Evolutionary conservation across 2,888 invertebrate species (phyloP), one percentile per base, ranked within the genome.

Genomic region (Limnephilus marmoratus): DNA sequence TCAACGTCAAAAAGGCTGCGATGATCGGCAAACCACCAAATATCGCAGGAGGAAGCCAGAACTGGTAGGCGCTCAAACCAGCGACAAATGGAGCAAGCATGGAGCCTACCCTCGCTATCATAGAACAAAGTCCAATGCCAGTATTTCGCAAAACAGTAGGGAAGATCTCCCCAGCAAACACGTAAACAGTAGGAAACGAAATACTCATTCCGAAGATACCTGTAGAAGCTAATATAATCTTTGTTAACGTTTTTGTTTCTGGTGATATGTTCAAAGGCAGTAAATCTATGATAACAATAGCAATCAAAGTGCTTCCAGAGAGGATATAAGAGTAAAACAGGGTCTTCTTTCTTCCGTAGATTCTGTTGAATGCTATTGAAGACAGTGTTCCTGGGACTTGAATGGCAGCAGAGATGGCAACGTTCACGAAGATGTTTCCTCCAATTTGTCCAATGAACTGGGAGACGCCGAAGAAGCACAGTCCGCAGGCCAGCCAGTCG

Each of bases 121-220:
- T 97, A 0, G 98, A 98, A 90, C 97, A 97, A 1, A 97, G 96
- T 2, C 98, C 98, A 94, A 98, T 96, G 0, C 97, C 98, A 91
- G 97, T 97, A 94, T 98, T 98, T 24, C 98, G 96, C 2, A 98
- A 97, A 11, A 97, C 97, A 0, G 98, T 98, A 0, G 98, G 98
- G 94, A 98, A 98, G 24, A 98, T 95, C 95, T 98, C 98, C 0
- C 97, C 97, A 2, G 97, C 97, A 95, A 97, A 98, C 13, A 98
- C 96, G 94, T 98, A 98, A 18, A 97, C 97, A 15, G 97, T 97
- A 0, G 97, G 97, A 94, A 98, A 98, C 3, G 97, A 96, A 1
- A 97, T 96, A 0, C 97, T 97, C 94, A 97, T 96, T 2, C 98
- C 97, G 91, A 97, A 97, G 94, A 98, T 97, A 0, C 97, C 97